phyloP scores from a whole-genome alignment of 2,797 vertebrate genomes.

The Streptopelia turtur region DNA sequence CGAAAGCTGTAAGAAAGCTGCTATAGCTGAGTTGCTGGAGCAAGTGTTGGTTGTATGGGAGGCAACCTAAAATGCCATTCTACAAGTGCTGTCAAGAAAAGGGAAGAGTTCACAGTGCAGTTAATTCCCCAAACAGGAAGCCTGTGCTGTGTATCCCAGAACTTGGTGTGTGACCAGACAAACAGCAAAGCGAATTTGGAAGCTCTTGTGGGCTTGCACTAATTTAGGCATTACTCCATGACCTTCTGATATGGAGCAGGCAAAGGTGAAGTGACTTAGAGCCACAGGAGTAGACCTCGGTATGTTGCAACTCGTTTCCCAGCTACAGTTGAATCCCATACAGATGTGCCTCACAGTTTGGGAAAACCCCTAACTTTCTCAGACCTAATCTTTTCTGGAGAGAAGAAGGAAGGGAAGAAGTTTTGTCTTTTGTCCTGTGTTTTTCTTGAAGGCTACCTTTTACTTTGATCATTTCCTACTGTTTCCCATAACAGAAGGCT shows the following conservation, averaged over 20 bases:
- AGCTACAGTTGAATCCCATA: not conserved
- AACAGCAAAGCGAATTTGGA: not conserved
- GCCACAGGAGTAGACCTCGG: not conserved
- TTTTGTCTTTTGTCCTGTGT: not conserved
- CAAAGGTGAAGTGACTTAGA: not conserved
- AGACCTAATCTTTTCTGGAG: not conserved
- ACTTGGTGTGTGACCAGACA: not conserved
- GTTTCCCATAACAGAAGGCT: not conserved
- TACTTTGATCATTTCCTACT: not conserved
- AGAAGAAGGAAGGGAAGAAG: not conserved
- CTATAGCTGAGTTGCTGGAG: fast-evolving
- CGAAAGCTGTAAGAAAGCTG: not conserved
- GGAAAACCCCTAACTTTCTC: not conserved
- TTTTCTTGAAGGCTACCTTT: not conserved
- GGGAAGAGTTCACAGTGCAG: not conserved
- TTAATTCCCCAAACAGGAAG: not conserved
- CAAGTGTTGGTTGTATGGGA: not conserved
- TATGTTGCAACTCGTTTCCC: not conserved
- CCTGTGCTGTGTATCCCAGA: not conserved
- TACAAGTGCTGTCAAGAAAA: not conserved
- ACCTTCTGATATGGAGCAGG: not conserved
- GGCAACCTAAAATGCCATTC: not conserved
- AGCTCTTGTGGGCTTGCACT: not conserved
- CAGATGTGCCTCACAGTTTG: not conserved
- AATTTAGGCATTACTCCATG: not conserved